Base-by-base conservation (phyloP, 2,113 vertebrate genomes). In the Raphicerus campestris region DNA sequence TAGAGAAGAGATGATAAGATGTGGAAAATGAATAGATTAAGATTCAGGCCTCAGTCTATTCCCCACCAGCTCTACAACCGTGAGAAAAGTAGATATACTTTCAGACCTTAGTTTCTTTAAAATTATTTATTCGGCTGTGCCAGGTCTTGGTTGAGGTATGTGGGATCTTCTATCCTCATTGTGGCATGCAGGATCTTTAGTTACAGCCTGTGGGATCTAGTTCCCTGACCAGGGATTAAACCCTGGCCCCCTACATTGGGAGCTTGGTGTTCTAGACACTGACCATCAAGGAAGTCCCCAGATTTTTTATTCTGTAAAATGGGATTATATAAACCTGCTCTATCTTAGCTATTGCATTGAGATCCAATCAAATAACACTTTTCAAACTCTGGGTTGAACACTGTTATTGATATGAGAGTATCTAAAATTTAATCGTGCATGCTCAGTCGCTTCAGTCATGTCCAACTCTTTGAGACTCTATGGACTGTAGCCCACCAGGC, bases 291-390 rank as follows among this genome's bases (percentile, higher is more conserved):
- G 70, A 42, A 42, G 22, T 24, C 5, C 66, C 70, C 22, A 75
- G 35, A 42, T 24, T 39, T 96, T 35, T 75, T 32, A 51, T 83
- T 73, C n/a, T 91, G 26, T 77, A 77, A 91, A 95, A 82, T 83
- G 49, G 17, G 9, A 45, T 56, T 56, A 83, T 66, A 87, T 77
- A 30, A 91, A 83, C 32, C 17, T 87, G n/a, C 66, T 83, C 16
- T 87, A 19, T 28, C 19, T 86, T 85, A 89, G 39, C 13, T 88
- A 35, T 30, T 63, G 26, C 45, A 56, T 5, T 82, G 82, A 10
- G 55, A 75, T 93, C 55, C 61, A 93, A 14, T 15, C 56, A 42
- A 13, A 70, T 82, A 66, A 42, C 3, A 83, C 2, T 87, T 89
- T 51, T 89, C 53, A 66, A 86, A 93, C 47, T 77, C 61, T 91